Evolutionary conservation across 2,888 invertebrate species (phyloP).

Genomic region (Epistrophe grossulariae): DNA sequence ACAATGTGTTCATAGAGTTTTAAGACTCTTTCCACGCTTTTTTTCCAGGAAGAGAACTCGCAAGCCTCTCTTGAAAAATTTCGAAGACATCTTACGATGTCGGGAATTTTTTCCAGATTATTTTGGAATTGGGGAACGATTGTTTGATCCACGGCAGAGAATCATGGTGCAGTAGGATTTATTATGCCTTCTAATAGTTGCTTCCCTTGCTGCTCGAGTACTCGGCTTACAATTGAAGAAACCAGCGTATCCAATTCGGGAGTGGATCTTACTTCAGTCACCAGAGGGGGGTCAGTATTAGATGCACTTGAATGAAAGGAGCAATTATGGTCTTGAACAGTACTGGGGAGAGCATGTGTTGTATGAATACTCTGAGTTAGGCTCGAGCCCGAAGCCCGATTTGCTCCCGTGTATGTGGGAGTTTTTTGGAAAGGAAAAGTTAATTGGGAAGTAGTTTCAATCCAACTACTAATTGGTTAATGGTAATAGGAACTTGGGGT

Average conservation of each 20-base stretch:
- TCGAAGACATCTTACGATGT: too few relatives aligned
- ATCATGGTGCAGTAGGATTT: slow-evolving; percentile 3
- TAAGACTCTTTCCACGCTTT: too few relatives aligned
- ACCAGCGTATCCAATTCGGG: slow-evolving; percentile 15
- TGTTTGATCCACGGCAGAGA: slow-evolving; percentile 8
- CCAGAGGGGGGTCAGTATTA: too few relatives aligned
- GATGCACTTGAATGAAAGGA: too few relatives aligned
- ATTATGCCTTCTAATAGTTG: slow-evolving; percentile 2
- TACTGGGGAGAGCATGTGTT: too few relatives aligned
- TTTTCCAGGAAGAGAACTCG: slow-evolving; percentile 1
- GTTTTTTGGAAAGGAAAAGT: neutral
- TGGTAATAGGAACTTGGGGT: neutral
- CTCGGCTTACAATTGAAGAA: slow-evolving; percentile 6
- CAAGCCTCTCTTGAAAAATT: slow-evolving; percentile 14
- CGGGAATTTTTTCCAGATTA: too few relatives aligned
- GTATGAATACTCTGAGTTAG: too few relatives aligned
- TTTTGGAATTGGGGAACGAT: neutral
- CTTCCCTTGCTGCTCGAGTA: slow-evolving; percentile 13
- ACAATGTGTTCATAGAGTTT: too few relatives aligned
- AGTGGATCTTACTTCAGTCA: slow-evolving; percentile 16
- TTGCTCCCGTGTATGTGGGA: too few relatives aligned
- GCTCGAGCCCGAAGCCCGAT: too few relatives aligned
- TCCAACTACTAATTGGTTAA: too few relatives aligned
- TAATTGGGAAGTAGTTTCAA: neutral
- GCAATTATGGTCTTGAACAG: too few relatives aligned